Percentiles rank a stretch among this genome's conserved stretches.
These are phyloP conservation scores for Petrolisthes cinctipes DNA, from an alignment of 2,888 invertebrate species.

Conservation along the genomic window DNA sequence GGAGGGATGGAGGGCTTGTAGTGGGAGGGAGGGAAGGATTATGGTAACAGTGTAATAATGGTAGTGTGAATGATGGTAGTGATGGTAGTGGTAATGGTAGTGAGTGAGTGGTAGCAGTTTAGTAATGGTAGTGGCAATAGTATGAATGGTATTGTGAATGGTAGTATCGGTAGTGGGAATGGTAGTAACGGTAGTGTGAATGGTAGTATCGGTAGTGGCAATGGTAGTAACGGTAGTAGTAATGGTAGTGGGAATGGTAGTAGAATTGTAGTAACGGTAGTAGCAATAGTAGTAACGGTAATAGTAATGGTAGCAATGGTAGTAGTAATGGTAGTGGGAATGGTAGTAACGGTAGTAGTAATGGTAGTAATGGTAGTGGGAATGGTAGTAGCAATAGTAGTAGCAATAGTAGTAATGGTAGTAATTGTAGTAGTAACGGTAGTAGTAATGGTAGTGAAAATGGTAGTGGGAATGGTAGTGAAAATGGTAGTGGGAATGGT, in stretches of 20 bases:
- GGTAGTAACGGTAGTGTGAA: background rate
- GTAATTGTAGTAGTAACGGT: background rate
- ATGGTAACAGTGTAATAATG: background rate
- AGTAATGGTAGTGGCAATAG: background rate
- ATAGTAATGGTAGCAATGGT: background rate
- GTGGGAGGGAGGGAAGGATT: background rate
- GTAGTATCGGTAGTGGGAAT: background rate
- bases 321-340: background rate
- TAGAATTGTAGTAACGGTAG: background rate
- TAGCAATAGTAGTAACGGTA: background rate
- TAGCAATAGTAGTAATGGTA: background rate
- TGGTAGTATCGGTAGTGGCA: background rate
- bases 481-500: background rate
- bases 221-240: background rate
- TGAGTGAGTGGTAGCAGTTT: background rate
- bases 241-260: background rate
- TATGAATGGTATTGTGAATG: background rate
- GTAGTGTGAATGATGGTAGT: background rate
- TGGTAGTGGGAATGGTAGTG: background rate
- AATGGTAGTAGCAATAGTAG: background rate
- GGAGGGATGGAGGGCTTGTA: background rate
- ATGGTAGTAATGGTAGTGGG: background rate
- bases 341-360: background rate
- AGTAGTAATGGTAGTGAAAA: background rate
- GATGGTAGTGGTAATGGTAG: background rate